phyloP scores from a whole-genome alignment of 2,888 invertebrate species.

The Lottia gigantea region DNA sequence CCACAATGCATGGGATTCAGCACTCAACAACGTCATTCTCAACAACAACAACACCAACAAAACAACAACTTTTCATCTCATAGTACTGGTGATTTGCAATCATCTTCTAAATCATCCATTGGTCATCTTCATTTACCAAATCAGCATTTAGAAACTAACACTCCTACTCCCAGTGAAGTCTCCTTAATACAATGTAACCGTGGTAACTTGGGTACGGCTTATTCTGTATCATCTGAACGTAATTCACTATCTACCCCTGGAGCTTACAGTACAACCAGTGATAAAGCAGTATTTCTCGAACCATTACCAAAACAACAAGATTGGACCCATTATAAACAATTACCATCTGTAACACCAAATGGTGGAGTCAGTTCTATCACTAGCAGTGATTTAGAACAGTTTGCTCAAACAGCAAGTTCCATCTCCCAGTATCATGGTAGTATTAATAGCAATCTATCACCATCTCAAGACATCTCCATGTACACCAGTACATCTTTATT shows the following conservation, averaged over 20 bases:
- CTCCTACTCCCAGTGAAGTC: slow-evolving; percentile 60
- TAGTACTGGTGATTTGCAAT: slow-evolving; percentile 23
- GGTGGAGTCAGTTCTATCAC: slow-evolving; percentile 24
- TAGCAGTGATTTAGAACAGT: slow-evolving; percentile 36
- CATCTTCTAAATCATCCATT: slow-evolving; percentile 8
- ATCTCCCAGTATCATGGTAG: slow-evolving; percentile 48
- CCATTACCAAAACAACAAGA: slow-evolving; percentile 50
- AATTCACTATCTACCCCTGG: slow-evolving; percentile 42
- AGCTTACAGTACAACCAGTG: slow-evolving; percentile 34
- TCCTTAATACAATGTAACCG: slow-evolving; percentile 51
- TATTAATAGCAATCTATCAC: slow-evolving; percentile 50
- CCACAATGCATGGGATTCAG: slow-evolving; percentile 39
- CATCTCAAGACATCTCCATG: slow-evolving; percentile 56
- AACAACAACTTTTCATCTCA: slow-evolving; percentile 10
- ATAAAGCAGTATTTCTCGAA: slow-evolving; percentile 54
- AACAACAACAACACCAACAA: slow-evolving; percentile 16
- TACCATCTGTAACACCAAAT: slow-evolving; percentile 42
- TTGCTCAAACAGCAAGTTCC: slow-evolving; percentile 40
- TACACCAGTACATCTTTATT: slow-evolving; percentile 50
- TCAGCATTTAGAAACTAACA: slow-evolving; percentile 49
- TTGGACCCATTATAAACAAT: slow-evolving; percentile 56
- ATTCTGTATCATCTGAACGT: slow-evolving; percentile 37
- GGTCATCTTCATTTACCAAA: slow-evolving; percentile 45
- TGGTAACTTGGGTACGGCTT: slow-evolving; percentile 43
- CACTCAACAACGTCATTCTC: slow-evolving; percentile 22